phyloP scores from a whole-genome alignment of 2,797 vertebrate genomes.

The Emys orbicularis region DNA sequence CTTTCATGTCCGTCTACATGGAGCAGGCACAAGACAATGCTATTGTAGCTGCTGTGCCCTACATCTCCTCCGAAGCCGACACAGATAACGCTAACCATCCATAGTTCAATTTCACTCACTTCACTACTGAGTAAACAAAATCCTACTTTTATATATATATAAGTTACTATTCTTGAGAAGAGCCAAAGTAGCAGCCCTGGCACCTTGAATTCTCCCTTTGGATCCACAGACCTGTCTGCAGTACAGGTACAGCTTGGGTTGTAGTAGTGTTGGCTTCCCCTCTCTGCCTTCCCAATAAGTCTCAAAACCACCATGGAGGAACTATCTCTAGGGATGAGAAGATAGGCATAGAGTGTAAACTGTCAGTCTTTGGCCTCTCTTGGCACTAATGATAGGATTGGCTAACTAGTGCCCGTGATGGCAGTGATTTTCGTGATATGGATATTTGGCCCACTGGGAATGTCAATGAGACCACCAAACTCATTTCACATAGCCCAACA shows the following conservation, averaged over 20 bases:
- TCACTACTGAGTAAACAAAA: background rate
- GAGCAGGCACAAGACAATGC: background rate
- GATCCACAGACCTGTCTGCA: background rate
- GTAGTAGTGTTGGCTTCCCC: background rate
- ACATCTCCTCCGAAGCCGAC: background rate
- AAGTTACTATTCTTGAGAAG: background rate
- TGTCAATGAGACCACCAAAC: background rate
- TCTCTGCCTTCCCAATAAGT: background rate
- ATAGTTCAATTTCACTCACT: background rate
- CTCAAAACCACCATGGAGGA: background rate
- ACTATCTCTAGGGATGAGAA: background rate
- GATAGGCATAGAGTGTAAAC: background rate
- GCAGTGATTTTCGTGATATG: background rate
- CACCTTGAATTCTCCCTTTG: background rate
- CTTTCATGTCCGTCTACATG: background rate
- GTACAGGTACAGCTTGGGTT: background rate
- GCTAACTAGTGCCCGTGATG: background rate
- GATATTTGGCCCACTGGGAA: accelerated
- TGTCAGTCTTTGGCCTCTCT: background rate
- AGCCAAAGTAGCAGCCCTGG: background rate
- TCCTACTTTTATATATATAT: background rate
- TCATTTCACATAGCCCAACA: accelerated
- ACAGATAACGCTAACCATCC: background rate
- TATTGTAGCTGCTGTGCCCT: background rate
- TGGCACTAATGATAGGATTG: background rate